Conservation (phyloP, 2,888 invertebrate species). For the Tethea ocularis region DNA sequence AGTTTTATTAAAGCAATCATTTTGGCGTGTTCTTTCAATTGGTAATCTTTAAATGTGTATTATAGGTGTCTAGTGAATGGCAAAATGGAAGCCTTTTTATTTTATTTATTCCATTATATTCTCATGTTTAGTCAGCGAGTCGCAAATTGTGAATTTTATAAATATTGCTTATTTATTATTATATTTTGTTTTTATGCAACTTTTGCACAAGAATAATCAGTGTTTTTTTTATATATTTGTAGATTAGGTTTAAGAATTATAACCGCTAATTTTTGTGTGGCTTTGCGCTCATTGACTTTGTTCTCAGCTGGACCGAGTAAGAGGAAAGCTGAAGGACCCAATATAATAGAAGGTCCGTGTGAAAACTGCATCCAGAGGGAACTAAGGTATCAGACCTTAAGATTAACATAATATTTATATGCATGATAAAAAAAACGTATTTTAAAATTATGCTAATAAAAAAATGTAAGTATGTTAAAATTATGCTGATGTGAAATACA, state of each 20-base stretch:
- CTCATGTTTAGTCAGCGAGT: not conserved
- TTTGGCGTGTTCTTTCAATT: not conserved
- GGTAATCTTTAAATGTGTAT: not conserved
- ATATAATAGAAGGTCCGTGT: slow-evolving; percentile 51
- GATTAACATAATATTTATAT: slow-evolving; percentile 47
- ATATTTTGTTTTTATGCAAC: not conserved
- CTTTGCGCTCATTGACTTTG: slow-evolving; percentile 75
- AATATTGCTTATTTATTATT: not conserved
- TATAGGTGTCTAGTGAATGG: not conserved
- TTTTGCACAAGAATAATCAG: not conserved
- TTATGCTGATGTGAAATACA: not conserved
- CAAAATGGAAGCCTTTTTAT: not conserved
- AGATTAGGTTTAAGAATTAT: not conserved
- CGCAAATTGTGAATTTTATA: not conserved
- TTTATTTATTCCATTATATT: not conserved
- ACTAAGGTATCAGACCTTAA: slow-evolving; percentile 67
- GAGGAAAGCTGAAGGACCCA: slow-evolving; percentile 51
- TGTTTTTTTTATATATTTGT: not conserved
- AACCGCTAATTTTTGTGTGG: slow-evolving; percentile 42
- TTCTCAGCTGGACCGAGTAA: slow-evolving; percentile 74
- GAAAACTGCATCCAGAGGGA: slow-evolving; percentile 61
- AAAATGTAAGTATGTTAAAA: not conserved
- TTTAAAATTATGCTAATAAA: slow-evolving; percentile 39
- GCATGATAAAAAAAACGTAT: slow-evolving; percentile 38
- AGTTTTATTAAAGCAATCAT: too few relatives aligned